Percentiles rank a stretch among this genome's conserved stretches.
Evolutionary conservation across 1,140 invertebrate species (phyloP).

Genomic region (Delia radicum): DNA sequence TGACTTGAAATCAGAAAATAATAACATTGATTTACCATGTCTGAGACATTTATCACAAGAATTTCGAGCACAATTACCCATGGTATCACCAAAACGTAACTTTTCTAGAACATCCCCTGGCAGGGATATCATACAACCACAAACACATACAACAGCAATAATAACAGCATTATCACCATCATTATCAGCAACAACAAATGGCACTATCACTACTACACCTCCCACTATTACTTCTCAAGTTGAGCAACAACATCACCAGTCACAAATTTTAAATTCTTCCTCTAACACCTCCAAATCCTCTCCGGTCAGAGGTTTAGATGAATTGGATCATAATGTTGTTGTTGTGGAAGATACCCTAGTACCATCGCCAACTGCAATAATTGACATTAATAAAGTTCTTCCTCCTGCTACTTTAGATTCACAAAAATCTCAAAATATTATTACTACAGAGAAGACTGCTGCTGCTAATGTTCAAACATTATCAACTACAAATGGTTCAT

Average conservation of each 20-base stretch:
- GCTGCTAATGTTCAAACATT: background rate
- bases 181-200: background rate
- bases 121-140: conserved; percentile 11
- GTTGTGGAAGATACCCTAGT: background rate
- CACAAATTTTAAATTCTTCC: background rate
- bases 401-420: background rate
- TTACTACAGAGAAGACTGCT: background rate
- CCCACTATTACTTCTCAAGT: background rate
- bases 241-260: background rate
- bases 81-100: conserved; percentile 62
- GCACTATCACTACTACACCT: background rate
- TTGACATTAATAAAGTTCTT: background rate
- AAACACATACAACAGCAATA: background rate
- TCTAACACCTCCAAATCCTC: background rate
- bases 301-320: conserved; percentile 7
- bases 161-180: background rate
- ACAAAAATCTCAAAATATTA: background rate
- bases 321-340: conserved; percentile 25
- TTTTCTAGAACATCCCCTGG: conserved; percentile 47
- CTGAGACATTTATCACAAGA: conserved; percentile 78
- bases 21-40: conserved; percentile 64
- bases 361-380: conserved; percentile 8
- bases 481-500: background rate
- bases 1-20: conserved; percentile 15
- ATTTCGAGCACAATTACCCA: conserved; percentile 78